phyloP scores from a whole-genome alignment of 2,888 invertebrate species.

The Bombylius discolor region DNA sequence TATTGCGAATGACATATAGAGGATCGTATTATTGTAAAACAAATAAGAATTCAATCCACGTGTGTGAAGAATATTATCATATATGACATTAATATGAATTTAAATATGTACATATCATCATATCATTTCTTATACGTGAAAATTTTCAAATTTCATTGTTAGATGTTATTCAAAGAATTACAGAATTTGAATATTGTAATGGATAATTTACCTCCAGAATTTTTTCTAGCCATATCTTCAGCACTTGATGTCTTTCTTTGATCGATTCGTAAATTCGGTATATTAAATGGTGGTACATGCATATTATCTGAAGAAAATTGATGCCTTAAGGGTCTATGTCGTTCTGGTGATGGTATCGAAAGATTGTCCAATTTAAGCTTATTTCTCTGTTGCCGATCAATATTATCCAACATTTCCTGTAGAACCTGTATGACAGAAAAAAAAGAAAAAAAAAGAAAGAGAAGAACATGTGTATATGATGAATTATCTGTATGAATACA shows the following conservation, averaged over 20 bases:
- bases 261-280: slow-evolving; percentile 76
- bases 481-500: neutral
- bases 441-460: neutral
- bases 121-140: too few relatives aligned
- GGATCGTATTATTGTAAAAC: too few relatives aligned
- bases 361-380: slow-evolving; percentile 76
- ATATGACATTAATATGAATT: too few relatives aligned
- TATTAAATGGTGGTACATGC: slow-evolving; percentile 71
- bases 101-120: too few relatives aligned
- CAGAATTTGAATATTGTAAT: too few relatives aligned
- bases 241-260: slow-evolving; percentile 82
- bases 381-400: slow-evolving; percentile 77
- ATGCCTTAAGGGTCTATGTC: slow-evolving; percentile 60
- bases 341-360: slow-evolving; percentile 60
- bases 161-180: too few relatives aligned
- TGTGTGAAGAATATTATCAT: too few relatives aligned
- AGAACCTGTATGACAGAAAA: slow-evolving; percentile 45
- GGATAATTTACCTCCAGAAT: slow-evolving; percentile 50
- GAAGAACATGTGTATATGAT: slow-evolving; percentile 2
- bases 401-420: slow-evolving; percentile 84
- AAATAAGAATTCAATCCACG: too few relatives aligned
- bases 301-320: slow-evolving; percentile 79
- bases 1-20: too few relatives aligned
- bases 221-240: slow-evolving; percentile 81
- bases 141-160: too few relatives aligned